Evolutionary conservation across 2,113 vertebrate species (phyloP).

Genomic region (Podarcis muralis): DNA sequence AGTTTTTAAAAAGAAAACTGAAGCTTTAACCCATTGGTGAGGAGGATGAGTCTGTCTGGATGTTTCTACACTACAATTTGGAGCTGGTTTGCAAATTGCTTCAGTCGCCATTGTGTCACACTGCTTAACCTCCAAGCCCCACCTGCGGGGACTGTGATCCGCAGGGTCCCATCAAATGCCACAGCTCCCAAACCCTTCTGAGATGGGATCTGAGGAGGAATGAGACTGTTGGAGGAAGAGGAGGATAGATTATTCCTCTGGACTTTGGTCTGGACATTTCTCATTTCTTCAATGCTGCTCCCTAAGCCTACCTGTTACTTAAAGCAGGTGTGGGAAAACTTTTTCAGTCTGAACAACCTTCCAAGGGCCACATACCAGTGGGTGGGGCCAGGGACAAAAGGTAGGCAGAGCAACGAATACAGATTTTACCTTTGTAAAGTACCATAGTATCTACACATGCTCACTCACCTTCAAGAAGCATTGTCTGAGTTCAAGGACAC

Average conservation of each 20-base stretch:
- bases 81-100: neutral
- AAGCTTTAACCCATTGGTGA: slow-evolving; percentile 56
- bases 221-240: neutral
- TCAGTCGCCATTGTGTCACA: neutral
- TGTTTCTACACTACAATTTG: neutral
- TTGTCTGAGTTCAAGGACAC: too few relatives aligned
- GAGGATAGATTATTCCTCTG: too few relatives aligned
- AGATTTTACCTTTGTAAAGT: too few relatives aligned
- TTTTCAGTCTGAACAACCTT: too few relatives aligned
- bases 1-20: slow-evolving; percentile 2
- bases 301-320: neutral
- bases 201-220: neutral
- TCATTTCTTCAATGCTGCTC: neutral
- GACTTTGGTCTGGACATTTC: neutral
- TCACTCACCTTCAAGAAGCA: too few relatives aligned
- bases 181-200: neutral
- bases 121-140: too few relatives aligned
- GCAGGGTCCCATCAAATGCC: too few relatives aligned
- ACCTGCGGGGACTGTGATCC: too few relatives aligned
- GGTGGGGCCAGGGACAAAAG: too few relatives aligned
- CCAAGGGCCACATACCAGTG: too few relatives aligned
- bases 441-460: too few relatives aligned
- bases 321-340: neutral
- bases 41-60: neutral
- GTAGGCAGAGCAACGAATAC: too few relatives aligned